Conservation (phyloP, 2,797 vertebrate species). For the Myripristis murdjan region DNA sequence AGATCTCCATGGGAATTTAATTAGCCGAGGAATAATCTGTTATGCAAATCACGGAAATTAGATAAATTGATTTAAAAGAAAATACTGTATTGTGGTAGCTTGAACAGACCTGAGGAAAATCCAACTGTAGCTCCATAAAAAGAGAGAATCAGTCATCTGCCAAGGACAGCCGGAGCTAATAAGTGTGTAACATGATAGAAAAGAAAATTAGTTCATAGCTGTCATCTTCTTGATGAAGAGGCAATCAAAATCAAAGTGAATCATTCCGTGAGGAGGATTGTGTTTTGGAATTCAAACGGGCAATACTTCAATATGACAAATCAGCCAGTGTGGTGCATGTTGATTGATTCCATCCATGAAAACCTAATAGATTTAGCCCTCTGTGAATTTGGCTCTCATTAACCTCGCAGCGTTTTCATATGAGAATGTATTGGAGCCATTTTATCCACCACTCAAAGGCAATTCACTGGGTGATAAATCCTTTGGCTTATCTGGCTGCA, state of each 20-base stretch:
- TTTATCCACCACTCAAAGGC: conserved; percentile 86
- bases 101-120: conserved; percentile 70
- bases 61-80: conserved; percentile 38
- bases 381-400: conserved; percentile 87
- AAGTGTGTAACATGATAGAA: conserved; percentile 84
- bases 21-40: conserved; percentile 40
- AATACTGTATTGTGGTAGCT: conserved; percentile 47
- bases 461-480: conserved; percentile 87
- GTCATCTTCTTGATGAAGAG: conserved; percentile 85
- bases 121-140: conserved; percentile 68
- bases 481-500: conserved; percentile 85
- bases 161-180: conserved; percentile 82
- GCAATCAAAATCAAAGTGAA: conserved; percentile 87
- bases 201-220: conserved; percentile 84
- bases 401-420: conserved; percentile 86
- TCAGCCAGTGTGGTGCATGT: conserved; percentile 80
- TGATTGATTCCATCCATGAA: conserved; percentile 88
- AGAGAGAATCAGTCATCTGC: conserved; percentile 76
- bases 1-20: conserved; percentile 26
- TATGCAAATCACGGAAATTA: conserved; percentile 50
- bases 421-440: conserved; percentile 85
- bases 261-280: conserved; percentile 82
- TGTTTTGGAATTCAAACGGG: conserved; percentile 85
- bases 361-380: conserved; percentile 88
- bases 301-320: conserved; percentile 87